Evolutionary conservation across 2,113 vertebrate genomes (phyloP).

Genomic region (Oryzias curvinotus): DNA sequence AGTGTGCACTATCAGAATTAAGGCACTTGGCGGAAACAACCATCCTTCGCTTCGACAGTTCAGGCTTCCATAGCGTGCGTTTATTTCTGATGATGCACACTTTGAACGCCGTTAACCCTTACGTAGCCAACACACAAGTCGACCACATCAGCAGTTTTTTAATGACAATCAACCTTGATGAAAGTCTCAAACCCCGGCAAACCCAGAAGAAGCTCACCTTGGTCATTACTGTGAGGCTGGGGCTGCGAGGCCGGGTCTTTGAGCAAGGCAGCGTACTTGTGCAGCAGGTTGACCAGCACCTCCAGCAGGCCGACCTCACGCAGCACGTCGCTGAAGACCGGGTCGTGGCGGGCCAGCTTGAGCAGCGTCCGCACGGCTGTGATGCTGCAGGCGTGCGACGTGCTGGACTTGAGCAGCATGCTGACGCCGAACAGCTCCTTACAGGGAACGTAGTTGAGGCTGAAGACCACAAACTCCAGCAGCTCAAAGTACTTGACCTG

Average conservation of each 20-base stretch:
- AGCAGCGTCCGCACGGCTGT: constrained; percentile 88
- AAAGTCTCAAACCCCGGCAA: no score
- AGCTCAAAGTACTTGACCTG: constrained; percentile 97
- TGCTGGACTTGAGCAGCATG: constrained; percentile 92
- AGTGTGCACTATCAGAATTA: no score
- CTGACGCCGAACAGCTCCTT: constrained; percentile 98
- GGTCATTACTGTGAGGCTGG: constrained; percentile 76
- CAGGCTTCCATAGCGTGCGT: no score
- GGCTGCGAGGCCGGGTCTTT: constrained; percentile 86
- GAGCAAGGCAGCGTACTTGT: constrained; percentile 97
- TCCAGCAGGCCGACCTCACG: constrained; percentile 96
- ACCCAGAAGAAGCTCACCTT: constrained; percentile 77
- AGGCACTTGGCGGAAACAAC: no score
- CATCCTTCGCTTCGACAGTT: no score
- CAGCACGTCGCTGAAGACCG: constrained; percentile 96
- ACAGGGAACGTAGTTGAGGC: constrained; percentile 97
- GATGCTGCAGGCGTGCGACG: constrained; percentile 91
- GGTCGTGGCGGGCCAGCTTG: constrained; percentile 90
- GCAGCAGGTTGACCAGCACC: constrained; percentile 96
- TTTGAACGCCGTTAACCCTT: no score
- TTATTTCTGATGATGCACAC: no score
- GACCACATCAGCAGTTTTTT: no score
- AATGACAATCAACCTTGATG: no score
- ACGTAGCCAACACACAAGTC: no score
- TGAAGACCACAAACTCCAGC: constrained; percentile 95